A percentile compares a stretch with the other conserved stretches of the same genome.
These are phyloP conservation scores for Promerops cafer DNA, from an alignment of 2,113 vertebrate genomes.

Conservation along the genomic window DNA sequence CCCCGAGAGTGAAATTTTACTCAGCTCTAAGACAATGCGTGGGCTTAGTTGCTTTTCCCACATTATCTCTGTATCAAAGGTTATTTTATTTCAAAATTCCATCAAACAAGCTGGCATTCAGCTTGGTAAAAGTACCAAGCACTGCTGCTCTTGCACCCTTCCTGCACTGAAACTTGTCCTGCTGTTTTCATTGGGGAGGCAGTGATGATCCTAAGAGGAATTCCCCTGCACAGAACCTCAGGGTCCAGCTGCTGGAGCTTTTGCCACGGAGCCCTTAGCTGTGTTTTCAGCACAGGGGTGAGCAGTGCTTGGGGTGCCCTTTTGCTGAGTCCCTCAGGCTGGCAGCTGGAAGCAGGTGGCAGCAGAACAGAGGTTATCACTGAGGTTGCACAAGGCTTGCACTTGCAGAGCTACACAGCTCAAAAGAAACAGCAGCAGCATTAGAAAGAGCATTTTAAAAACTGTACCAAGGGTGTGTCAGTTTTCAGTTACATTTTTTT, in stretches of 20 bases:
- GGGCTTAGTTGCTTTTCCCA: not conserved
- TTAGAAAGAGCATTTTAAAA: not conserved
- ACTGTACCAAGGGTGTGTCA: accelerated
- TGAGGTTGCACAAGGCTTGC: accelerated
- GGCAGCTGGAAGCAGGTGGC: not conserved
- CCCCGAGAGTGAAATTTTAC: not conserved
- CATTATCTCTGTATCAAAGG: not conserved
- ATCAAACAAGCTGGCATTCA: not conserved
- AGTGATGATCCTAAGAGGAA: not conserved
- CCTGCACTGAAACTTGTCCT: not conserved
- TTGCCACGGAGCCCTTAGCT: not conserved
- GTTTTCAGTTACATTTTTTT: not conserved
- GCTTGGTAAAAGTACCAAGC: not conserved
- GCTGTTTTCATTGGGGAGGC: not conserved
- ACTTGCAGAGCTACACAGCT: not conserved
- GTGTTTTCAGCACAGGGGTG: not conserved
- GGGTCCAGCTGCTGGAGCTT: not conserved
- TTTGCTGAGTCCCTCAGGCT: not conserved
- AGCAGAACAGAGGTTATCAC: not conserved
- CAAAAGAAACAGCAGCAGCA: not conserved
- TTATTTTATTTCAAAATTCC: not conserved
- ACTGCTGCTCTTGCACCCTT: not conserved
- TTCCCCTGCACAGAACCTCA: not conserved
- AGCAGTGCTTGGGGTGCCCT: not conserved
- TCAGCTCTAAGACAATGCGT: not conserved